Conservation (phyloP, 2,888 invertebrate genomes). For the Syritta pipiens region DNA sequence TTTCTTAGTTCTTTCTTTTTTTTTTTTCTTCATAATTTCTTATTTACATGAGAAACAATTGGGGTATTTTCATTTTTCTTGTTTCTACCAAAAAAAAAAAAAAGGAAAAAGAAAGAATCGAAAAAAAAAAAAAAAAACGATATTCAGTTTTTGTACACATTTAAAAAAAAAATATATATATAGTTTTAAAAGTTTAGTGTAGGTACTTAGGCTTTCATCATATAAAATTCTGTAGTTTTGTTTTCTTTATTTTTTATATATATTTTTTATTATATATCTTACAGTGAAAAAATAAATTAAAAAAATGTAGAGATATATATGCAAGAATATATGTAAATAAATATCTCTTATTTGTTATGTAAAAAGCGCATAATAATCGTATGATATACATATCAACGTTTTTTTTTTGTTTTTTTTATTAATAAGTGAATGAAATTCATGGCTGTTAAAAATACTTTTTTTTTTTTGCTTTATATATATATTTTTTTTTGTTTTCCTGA, state of each 20-base stretch:
- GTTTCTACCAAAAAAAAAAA: conserved; percentile 3
- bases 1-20: not conserved
- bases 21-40: not conserved
- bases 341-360: conserved; percentile 48
- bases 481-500: conserved; percentile 10
- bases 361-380: conserved; percentile 51
- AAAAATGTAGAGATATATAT: conserved; percentile 50
- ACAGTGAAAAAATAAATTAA: conserved; percentile 55
- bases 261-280: conserved; percentile 8
- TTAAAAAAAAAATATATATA: conserved; percentile 43
- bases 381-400: conserved; percentile 11
- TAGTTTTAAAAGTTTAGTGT: conserved; percentile 57
- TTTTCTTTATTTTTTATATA: conserved; percentile 17
- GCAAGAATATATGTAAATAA: conserved; percentile 63
- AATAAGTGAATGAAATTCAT: conserved; percentile 35
- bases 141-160: conserved; percentile 38
- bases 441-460: conserved; percentile 1
- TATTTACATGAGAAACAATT: conserved; percentile 25
- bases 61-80: not conserved
- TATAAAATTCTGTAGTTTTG: conserved; percentile 62
- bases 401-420: conserved; percentile 15
- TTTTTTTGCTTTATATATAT: conserved; percentile 7
- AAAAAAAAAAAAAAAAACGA: not conserved
- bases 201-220: conserved; percentile 66
- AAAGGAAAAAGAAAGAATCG: too few species aligned